These are phyloP conservation scores for Thamnaconus septentrionalis DNA, from an alignment of 2,113 vertebrate genomes.

Conservation along the genomic window DNA sequence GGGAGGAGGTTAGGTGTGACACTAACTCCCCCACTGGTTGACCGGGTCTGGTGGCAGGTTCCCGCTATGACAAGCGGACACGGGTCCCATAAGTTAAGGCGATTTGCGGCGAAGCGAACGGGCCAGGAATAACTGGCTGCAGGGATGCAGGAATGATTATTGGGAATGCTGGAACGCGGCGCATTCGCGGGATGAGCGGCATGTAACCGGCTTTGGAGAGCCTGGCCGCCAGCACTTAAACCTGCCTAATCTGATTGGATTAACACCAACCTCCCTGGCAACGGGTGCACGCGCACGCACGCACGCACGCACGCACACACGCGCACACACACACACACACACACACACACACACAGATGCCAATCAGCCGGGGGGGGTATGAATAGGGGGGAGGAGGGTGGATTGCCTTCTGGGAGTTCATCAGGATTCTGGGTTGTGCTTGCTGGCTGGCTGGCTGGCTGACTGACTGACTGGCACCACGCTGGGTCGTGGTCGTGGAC, in stretches of 20 bases:
- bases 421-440: slow-evolving; percentile 49
- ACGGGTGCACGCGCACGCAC: slow-evolving; percentile 24
- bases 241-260: slow-evolving; percentile 80
- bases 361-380: slow-evolving; percentile 26
- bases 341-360: slow-evolving; percentile 7
- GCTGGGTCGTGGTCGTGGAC: slow-evolving; percentile 45
- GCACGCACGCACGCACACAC: slow-evolving; percentile 7
- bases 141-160: slow-evolving; percentile 42
- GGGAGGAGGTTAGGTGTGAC: neutral
- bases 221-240: slow-evolving; percentile 68
- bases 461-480: slow-evolving; percentile 44
- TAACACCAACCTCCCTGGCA: slow-evolving; percentile 71
- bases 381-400: too few species aligned
- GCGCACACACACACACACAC: slow-evolving; percentile 2
- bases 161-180: slow-evolving; percentile 38
- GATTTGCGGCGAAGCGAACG: slow-evolving; percentile 22
- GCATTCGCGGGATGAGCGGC: slow-evolving; percentile 55
- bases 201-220: slow-evolving; percentile 71
- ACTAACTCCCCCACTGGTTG: slow-evolving; percentile 13
- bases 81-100: slow-evolving; percentile 1
- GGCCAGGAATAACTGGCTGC: slow-evolving; percentile 30
- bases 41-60: slow-evolving; percentile 19
- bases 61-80: slow-evolving; percentile 14
- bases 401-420: slow-evolving; percentile 53
- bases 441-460: slow-evolving; percentile 32